These are phyloP conservation scores for Enhydra lutris DNA, from an alignment of 2,113 vertebrate species.

Conservation along the genomic window DNA sequence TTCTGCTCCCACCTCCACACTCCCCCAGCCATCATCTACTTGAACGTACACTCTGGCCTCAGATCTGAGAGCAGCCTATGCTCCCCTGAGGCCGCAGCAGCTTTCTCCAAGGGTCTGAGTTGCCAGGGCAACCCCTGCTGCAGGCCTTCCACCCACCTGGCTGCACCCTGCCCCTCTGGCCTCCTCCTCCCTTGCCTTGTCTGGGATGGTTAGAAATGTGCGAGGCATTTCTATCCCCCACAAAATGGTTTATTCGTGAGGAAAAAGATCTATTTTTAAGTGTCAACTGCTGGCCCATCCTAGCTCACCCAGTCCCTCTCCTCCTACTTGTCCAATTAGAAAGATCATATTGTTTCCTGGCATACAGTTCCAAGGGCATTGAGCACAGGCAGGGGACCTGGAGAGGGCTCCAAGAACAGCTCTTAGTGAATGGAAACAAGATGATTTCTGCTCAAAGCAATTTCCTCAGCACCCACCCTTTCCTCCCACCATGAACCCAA, in stretches of 20 bases:
- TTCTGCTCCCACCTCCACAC: neutral
- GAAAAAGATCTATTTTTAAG: conserved; percentile 64
- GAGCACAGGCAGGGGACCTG: conserved; percentile 50
- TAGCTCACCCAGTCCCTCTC: conserved; percentile 35
- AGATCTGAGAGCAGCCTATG: neutral
- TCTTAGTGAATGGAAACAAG: conserved; percentile 71
- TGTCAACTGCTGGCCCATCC: neutral
- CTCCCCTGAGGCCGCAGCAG: neutral
- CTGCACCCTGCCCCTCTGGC: neutral
- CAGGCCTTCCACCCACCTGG: neutral
- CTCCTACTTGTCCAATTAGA: conserved; percentile 62
- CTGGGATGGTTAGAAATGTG: neutral
- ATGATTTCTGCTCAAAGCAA: conserved; percentile 67
- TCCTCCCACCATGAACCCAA: conserved; percentile 59
- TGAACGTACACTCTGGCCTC: neutral
- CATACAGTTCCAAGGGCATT: conserved; percentile 55
- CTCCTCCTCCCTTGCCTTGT: neutral
- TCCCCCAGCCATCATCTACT: no score
- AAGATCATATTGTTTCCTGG: conserved; percentile 70
- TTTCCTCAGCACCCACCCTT: conserved; percentile 68
- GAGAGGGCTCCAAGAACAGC: conserved; percentile 59
- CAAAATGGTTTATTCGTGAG: conserved; percentile 43
- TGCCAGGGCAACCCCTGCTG: neutral
- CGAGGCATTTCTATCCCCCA: neutral
- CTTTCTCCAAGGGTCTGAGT: neutral